Base-by-base conservation (phyloP, 1,140 invertebrate species). In the Bradysia coprophila region DNA sequence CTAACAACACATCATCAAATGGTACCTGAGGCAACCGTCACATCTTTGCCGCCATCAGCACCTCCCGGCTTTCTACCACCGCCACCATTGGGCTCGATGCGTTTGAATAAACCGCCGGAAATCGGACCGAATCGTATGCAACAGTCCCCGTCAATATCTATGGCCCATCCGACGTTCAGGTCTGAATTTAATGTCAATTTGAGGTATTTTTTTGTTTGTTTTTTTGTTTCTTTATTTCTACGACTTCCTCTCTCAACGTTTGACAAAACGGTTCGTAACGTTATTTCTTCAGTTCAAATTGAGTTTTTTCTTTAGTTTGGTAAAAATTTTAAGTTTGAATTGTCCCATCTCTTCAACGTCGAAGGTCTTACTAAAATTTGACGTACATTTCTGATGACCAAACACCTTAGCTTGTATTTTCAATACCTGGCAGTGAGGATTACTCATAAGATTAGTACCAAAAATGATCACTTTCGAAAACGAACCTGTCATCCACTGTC, bases 151-250 rank as follows among this genome's bases (percentile, higher is more conserved):
- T 51, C 56, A 5, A 59, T 60, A 37, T 75, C 75, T 40, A 76
- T 74, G 18, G 69, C 75, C 5, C 71, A 78, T 57, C 81, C 84
- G 48, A 81, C 82, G 62, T 87, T 87, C 69, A 83, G 83, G 74
- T 86, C 75, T 61, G 72, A 75, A 60, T 68, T 72, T 54, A 70
- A 67, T 59, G 70, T 76, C 51, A 72, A 68, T 62, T 64, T 76
- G 56, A 71, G 68, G 67, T 72, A 65, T 65, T 61, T 54, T 53
- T 54, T 51, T 51, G 55, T 56, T 53, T 49, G 61, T 54, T 50
- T 49, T 54, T 59, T 57, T 53, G 5, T 43, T 48, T 45, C 46
- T 41, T 46, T 42, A 28, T 28, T 28, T 13, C 24, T n/a, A n/a
- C n/a, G n/a, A n/a, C n/a, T n/a, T n/a, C n/a, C 51, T 50, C 46